phyloP scores from a whole-genome alignment of 2,113 vertebrate genomes.

The Microcebus tavaratra region DNA sequence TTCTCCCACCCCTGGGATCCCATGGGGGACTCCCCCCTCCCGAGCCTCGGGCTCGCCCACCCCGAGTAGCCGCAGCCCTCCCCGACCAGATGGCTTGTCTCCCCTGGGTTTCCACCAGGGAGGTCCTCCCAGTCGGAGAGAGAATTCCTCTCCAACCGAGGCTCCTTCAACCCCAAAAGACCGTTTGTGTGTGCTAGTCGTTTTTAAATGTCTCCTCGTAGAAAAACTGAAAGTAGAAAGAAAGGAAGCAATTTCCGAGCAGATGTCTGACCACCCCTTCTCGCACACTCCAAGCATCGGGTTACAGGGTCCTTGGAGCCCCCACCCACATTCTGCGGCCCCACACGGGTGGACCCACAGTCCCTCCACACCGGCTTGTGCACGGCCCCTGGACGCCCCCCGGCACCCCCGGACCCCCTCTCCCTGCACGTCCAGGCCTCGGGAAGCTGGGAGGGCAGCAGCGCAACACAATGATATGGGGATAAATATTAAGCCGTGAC shows the following conservation, averaged over 20 bases:
- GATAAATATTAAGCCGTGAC: conserved; percentile 75
- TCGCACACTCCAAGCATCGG: conserved; percentile 67
- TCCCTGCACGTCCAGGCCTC: neutral
- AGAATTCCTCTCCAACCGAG: conserved; percentile 44
- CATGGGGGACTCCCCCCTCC: neutral
- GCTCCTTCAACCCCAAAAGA: conserved; percentile 17
- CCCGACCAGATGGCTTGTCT: conserved; percentile 20
- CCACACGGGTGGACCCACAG: conserved; percentile 12
- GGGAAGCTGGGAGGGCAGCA: neutral
- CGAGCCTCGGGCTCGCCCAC: neutral
- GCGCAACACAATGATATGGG: conserved; percentile 12
- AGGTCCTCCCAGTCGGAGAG: conserved; percentile 62
- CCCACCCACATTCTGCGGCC: conserved; percentile 60
- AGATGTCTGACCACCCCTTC: conserved; percentile 75
- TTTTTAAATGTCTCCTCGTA: conserved; percentile 58
- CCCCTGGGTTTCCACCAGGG: conserved; percentile 59
- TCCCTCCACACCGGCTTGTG: neutral
- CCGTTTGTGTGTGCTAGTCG: conserved; percentile 33
- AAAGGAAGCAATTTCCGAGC: conserved; percentile 75
- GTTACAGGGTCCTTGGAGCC: conserved; percentile 75
- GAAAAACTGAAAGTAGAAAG: conserved; percentile 78
- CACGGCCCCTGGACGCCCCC: neutral
- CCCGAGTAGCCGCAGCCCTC: neutral
- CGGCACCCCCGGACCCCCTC: neutral
- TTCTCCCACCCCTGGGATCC: conserved; percentile 20